Evolutionary conservation across 2,888 invertebrate species (phyloP).

Genomic region (Ctenicera cuprea): DNA sequence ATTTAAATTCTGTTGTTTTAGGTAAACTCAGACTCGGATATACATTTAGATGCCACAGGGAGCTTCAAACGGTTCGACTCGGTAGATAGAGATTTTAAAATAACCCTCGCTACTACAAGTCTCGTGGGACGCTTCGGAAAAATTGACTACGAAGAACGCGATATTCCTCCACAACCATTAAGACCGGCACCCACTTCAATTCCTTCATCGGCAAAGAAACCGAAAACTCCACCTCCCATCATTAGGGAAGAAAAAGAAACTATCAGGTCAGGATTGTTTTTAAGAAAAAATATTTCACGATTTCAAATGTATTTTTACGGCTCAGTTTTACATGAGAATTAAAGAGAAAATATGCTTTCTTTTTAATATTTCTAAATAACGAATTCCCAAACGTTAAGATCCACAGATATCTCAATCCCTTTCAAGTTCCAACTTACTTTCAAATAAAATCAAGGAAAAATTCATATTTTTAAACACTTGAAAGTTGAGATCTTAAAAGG

Average conservation of each 20-base stretch:
- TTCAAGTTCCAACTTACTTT: too few species aligned
- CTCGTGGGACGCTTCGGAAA: slow-evolving; percentile 64
- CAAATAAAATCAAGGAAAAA: too few species aligned
- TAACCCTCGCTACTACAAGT: slow-evolving; percentile 72
- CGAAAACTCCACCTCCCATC: slow-evolving; percentile 55
- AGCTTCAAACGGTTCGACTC: slow-evolving; percentile 81
- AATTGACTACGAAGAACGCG: slow-evolving; percentile 59
- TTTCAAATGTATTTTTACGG: too few species aligned
- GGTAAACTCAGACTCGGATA: slow-evolving; percentile 81
- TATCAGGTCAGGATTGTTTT: slow-evolving; percentile 30
- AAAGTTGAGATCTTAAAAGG: too few species aligned
- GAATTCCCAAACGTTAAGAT: too few species aligned
- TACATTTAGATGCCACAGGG: slow-evolving; percentile 77
- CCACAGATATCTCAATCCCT: too few species aligned
- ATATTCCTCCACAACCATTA: slow-evolving; percentile 80
- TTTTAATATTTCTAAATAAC: too few species aligned
- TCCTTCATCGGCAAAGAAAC: slow-evolving; percentile 51
- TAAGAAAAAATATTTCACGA: too few species aligned
- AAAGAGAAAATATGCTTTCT: too few species aligned
- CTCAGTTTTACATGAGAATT: too few species aligned
- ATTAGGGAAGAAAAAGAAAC: slow-evolving; percentile 35
- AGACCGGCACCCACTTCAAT: slow-evolving; percentile 75
- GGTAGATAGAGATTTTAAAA: slow-evolving; percentile 76
- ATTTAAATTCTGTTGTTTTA: slow-evolving; percentile 63
- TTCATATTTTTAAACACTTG: too few species aligned